These are phyloP conservation scores for Fistularia commersonii DNA, from an alignment of 2,797 vertebrate genomes.

Conservation along the genomic window DNA sequence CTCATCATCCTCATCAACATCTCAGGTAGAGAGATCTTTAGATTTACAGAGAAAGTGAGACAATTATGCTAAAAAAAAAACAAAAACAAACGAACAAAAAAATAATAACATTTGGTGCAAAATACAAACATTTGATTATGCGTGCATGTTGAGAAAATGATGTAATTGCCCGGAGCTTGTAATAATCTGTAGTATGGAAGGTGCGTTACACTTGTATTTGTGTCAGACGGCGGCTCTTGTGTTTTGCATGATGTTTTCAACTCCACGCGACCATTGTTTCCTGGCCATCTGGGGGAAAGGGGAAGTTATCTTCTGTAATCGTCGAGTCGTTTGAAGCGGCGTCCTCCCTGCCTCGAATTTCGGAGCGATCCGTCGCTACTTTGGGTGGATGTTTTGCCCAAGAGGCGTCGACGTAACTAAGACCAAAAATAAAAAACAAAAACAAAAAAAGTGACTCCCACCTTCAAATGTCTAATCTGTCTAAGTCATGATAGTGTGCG, in stretches of 20 bases:
- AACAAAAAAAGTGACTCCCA: too few relatives aligned
- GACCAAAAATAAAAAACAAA: too few relatives aligned
- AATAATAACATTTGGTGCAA: not conserved
- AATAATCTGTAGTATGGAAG: too few relatives aligned
- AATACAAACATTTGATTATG: not conserved
- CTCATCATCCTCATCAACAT: slow-evolving; percentile 45
- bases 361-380: too few relatives aligned
- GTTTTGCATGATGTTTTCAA: slow-evolving; percentile 71
- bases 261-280: slow-evolving; percentile 50
- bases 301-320: slow-evolving; percentile 63
- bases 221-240: slow-evolving; percentile 13
- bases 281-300: slow-evolving; percentile 77
- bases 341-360: too few relatives aligned
- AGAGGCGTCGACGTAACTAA: too few relatives aligned
- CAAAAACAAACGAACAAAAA: not conserved
- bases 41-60: not conserved
- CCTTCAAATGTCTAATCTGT: too few relatives aligned
- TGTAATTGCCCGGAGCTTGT: not conserved
- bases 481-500: too few relatives aligned
- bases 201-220: too few relatives aligned
- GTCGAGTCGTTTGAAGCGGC: too few relatives aligned
- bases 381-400: too few relatives aligned
- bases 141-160: not conserved
- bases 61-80: too few relatives aligned
- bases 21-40: slow-evolving; percentile 56